Base-by-base conservation (phyloP, 2,888 invertebrate genomes). In the Plagodis pulveraria region DNA sequence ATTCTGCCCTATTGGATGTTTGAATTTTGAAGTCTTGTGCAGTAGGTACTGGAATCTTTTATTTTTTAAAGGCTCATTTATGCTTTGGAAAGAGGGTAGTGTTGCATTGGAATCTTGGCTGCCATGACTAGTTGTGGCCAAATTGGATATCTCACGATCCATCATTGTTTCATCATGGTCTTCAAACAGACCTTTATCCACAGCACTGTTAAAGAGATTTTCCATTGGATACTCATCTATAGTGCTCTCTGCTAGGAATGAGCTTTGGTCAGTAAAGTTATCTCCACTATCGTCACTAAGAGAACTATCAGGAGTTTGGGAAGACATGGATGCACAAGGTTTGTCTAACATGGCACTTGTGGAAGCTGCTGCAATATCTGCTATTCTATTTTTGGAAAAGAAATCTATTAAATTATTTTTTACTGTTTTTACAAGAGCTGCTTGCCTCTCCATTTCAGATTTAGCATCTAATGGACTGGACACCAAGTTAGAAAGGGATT, bases 401-500 rank as follows among this genome's bases (percentile, higher is more conserved):
- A 91, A 83, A 56, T 90, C 89, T 78, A 91, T 84, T 76, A 92
- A 80, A 76, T 87, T 90, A 78, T 78, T 89, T 79, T 90, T 91
- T 34, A 89, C 88, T 63, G 86, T 77, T 67, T 85, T 87, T 44
- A 85, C 81, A 65, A 88, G 77, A 40, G 80, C 77, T 35, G 80
- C 78, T 65, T 88, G 81, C 64, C 78, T 83, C 44, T 86, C 83
- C 49, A 33, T 47, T 42, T 65, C 66, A 32, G 64, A 33, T 48
- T 79, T 12, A 12, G 83, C 69, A 69, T 89, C 87, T 70, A 91
- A 84, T 43, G 91, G 94, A 88, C 90, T 94, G 72, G 94, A 94
- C 59, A 94, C 94, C 74, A 94, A 87, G 81, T 94, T 94, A 51
- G 95, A 95, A 62, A 95, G 83, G 56, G 94, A 95, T 78, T 94